Conservation (phyloP, 2,113 vertebrate genomes). For the Callocephalon fimbriatum region DNA sequence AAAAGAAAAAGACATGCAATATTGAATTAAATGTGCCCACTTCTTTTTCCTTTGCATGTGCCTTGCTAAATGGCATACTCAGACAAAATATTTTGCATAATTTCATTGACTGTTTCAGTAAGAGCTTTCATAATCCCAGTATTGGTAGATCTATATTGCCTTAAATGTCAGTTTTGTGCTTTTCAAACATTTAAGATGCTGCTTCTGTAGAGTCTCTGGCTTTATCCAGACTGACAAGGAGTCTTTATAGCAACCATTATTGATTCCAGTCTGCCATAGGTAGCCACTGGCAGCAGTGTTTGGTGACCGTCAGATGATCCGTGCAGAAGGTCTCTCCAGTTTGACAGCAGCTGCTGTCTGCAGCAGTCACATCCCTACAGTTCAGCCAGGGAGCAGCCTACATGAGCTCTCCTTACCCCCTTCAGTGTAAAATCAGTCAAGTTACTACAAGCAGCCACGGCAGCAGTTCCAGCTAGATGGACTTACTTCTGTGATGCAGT, state of each 20-base stretch:
- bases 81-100: neutral
- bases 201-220: neutral
- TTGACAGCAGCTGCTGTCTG: neutral
- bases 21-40: neutral
- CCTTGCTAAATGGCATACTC: neutral
- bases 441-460: neutral
- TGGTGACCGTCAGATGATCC: neutral
- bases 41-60: neutral
- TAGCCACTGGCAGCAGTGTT: neutral
- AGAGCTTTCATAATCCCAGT: neutral
- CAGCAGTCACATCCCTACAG: neutral
- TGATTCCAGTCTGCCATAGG: constrained; percentile 1
- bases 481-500: neutral
- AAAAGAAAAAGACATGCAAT: neutral
- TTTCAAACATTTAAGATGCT: neutral
- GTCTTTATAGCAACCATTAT: neutral
- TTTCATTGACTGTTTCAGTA: neutral
- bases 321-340: neutral
- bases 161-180: neutral
- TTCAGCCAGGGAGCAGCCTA: neutral
- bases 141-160: neutral
- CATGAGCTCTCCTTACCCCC: neutral
- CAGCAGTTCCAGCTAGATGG: neutral
- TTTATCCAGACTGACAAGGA: constrained; percentile 12
- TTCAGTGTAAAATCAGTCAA: neutral